A percentile compares a stretch with the other conserved stretches of the same genome.
phyloP scores from a whole-genome alignment of 1,140 invertebrate species.

The Tetragnatha versicolor region DNA sequence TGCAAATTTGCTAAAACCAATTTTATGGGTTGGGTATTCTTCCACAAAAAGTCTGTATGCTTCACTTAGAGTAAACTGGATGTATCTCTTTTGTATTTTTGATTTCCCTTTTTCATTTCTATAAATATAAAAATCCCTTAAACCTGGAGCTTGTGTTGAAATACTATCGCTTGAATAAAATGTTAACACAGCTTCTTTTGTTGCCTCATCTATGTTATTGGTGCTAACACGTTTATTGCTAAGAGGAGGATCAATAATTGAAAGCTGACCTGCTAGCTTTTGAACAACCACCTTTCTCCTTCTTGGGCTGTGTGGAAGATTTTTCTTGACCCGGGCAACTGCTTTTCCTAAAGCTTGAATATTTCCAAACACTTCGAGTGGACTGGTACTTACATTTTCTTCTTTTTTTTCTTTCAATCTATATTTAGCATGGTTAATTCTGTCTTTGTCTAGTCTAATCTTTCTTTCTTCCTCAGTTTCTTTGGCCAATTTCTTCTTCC shows the following conservation, averaged over 20 bases:
- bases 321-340: not conserved
- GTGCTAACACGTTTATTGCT: not conserved
- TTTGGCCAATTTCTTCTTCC: too few relatives aligned
- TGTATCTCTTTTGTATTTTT: slow-evolving; percentile 12
- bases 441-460: too few relatives aligned
- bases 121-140: not conserved
- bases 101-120: not conserved
- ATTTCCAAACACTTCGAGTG: not conserved
- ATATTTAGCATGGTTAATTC: too few relatives aligned
- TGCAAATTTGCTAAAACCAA: slow-evolving; percentile 10
- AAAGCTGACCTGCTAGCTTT: not conserved
- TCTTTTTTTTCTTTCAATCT: too few relatives aligned
- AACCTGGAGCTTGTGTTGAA: not conserved
- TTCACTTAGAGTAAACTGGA: not conserved
- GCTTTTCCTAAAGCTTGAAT: not conserved
- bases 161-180: not conserved
- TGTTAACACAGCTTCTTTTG: not conserved
- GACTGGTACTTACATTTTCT: too few relatives aligned
- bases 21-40: not conserved
- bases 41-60: not conserved
- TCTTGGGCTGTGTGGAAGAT: not conserved
- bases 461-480: too few relatives aligned
- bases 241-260: not conserved
- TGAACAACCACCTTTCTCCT: too few relatives aligned
- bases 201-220: not conserved